phyloP scores from a whole-genome alignment of 2,113 vertebrate genomes.

The Collichthys lucidus region DNA sequence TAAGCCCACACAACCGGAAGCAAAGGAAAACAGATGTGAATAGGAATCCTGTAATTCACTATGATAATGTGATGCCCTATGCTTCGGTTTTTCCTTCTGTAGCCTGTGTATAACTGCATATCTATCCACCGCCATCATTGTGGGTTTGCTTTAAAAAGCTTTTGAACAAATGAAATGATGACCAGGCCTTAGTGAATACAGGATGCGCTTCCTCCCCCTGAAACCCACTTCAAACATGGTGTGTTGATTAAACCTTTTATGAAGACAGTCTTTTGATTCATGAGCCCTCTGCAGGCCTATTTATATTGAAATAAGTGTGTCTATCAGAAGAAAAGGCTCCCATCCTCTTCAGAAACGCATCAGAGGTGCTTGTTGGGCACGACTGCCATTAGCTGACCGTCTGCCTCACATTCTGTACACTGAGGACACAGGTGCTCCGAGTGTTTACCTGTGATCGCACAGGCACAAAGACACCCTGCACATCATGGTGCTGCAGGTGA shows the following conservation, averaged over 20 bases:
- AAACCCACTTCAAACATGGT: conserved; percentile 62
- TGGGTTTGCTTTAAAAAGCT: conserved; percentile 57
- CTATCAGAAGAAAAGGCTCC: conserved; percentile 63
- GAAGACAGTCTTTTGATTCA: conserved; percentile 69
- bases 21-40: conserved; percentile 4
- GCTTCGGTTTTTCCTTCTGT: neutral
- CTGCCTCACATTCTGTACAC: conserved; percentile 29
- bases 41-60: neutral
- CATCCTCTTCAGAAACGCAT: conserved; percentile 53
- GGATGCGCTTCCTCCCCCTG: neutral
- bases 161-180: conserved; percentile 36
- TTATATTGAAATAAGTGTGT: conserved; percentile 82
- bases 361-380: conserved; percentile 41
- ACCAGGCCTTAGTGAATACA: conserved; percentile 33
- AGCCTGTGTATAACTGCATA: neutral
- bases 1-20: neutral
- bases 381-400: conserved; percentile 14
- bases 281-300: conserved; percentile 54
- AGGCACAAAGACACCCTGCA: neutral
- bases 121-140: neutral
- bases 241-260: conserved; percentile 59
- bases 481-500: neutral
- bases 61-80: neutral
- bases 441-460: conserved; percentile 30
- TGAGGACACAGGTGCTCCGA: conserved; percentile 68